Evolutionary conservation across 1,140 invertebrate species (phyloP), one percentile per base, ranked within the genome.

Genomic region (Adoxophyes honmai): DNA sequence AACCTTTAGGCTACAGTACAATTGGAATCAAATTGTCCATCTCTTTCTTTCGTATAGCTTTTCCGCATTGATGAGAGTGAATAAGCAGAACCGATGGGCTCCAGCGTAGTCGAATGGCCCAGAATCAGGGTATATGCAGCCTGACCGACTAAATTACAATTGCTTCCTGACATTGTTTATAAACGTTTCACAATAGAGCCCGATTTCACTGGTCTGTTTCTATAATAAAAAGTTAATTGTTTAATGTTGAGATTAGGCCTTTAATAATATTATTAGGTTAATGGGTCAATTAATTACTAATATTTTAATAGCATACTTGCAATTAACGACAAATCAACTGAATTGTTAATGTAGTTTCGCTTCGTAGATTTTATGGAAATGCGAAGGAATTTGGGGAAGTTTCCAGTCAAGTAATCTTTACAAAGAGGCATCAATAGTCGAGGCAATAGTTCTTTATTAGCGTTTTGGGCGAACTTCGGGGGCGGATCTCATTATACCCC

Each of bases 141-240:
- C 60, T 65, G 68, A 70, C 73, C 68, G 63, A 39, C 59, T 62
- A 64, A 70, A 72, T 71, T 58, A 68, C 66, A 57, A 64, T 64
- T 28, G 58, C 64, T 73, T 80, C 75, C 77, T 77, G 65, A 60
- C 68, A 66, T 70, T 73, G 71, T 73, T 68, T 65, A 7, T 55
- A 48, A 60, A 64, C 39, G 21, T 28, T 58, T 60, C 42, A 55
- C 62, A 66, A 35, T 33, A 51, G 56, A 37, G 21, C 58, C 55
- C 28, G 28, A 39, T 61, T 67, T 62, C 59, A 38, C 53, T 48
- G 55, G 48, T 34, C 39, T 15, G 48, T 35, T 52, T 35, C 34
- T 52, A 34, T 15, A 52, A 13, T 28, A 35, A 52, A 52, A 52
- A 34, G 51, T 13, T 10, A 11, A 52, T 7, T 52, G 51, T 52